These are phyloP conservation scores for Neodiprion virginianus DNA, from an alignment of 1,140 invertebrate species.

Conservation along the genomic window DNA sequence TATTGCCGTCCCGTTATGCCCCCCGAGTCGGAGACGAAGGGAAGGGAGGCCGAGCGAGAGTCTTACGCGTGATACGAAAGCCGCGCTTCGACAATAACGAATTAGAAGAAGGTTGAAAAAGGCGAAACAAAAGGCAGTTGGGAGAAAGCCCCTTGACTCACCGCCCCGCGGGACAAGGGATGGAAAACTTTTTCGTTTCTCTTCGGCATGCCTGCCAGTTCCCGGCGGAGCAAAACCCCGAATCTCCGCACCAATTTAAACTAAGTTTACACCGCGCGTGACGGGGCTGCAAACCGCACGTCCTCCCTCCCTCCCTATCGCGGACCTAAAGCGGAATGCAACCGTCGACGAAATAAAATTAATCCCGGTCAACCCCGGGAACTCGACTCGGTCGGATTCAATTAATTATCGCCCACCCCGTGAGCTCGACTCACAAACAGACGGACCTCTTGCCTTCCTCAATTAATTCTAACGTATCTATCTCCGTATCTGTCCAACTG, in stretches of 20 bases:
- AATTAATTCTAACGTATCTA: too few relatives aligned
- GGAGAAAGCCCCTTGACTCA: too few relatives aligned
- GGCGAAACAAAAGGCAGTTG: too few relatives aligned
- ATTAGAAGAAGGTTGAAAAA: too few relatives aligned
- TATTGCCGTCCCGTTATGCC: too few relatives aligned
- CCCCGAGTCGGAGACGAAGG: background rate
- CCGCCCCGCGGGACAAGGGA: background rate
- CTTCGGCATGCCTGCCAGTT: background rate
- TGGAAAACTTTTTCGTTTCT: background rate
- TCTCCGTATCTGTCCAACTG: too few relatives aligned
- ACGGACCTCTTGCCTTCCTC: too few relatives aligned
- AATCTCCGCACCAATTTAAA: constrained; percentile 3
- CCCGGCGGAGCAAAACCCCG: background rate
- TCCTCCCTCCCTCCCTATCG: background rate
- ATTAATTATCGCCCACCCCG: background rate
- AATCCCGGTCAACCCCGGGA: background rate
- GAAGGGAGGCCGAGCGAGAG: background rate
- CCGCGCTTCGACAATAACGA: too few relatives aligned
- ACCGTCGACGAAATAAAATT: background rate
- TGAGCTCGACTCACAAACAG: too few relatives aligned
- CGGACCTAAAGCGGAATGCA: background rate
- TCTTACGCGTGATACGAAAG: background rate
- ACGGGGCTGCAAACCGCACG: constrained; percentile 1
- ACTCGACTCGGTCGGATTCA: background rate
- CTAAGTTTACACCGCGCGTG: background rate